Evolutionary conservation across 2,113 vertebrate species (phyloP).

Genomic region (Ameiurus melas): DNA sequence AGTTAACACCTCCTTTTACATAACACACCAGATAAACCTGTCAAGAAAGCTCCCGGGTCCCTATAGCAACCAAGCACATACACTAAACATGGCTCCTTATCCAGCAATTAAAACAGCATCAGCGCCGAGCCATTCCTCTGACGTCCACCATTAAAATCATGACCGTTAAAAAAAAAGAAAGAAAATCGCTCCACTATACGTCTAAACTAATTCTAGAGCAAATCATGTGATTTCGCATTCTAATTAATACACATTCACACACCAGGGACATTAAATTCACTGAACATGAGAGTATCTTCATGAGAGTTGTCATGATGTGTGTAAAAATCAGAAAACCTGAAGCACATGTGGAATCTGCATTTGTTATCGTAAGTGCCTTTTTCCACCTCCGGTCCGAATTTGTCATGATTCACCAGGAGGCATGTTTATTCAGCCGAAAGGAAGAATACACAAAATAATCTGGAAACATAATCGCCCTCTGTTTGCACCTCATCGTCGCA

Average conservation of each 20-base stretch:
- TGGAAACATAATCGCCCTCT: conserved; percentile 61
- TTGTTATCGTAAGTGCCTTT: conserved; percentile 25
- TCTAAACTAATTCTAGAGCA: neutral
- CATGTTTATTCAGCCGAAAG: conserved; percentile 55
- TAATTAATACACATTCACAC: neutral
- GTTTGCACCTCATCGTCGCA: conserved; percentile 67
- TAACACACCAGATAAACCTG: conserved; percentile 65
- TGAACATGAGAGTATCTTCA: neutral
- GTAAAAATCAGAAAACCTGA: neutral
- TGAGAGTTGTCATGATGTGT: neutral
- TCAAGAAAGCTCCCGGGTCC: conserved; percentile 64
- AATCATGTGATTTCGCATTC: neutral
- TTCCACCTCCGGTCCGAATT: conserved; percentile 42
- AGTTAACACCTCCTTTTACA: conserved; percentile 68
- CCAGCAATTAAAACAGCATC: conserved; percentile 24
- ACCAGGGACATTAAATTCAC: neutral
- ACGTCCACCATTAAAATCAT: conserved; percentile 6
- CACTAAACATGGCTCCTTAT: conserved; percentile 62
- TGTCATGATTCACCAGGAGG: conserved; percentile 43
- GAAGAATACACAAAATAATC: conserved; percentile 62
- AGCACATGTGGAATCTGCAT: conserved; percentile 23
- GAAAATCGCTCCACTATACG: neutral
- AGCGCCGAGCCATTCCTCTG: neutral
- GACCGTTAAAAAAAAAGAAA: neutral
- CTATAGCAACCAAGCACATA: conserved; percentile 70